These are phyloP conservation scores for Allolobophora icterica DNA, from an alignment of 2,888 invertebrate species.

Conservation along the genomic window DNA sequence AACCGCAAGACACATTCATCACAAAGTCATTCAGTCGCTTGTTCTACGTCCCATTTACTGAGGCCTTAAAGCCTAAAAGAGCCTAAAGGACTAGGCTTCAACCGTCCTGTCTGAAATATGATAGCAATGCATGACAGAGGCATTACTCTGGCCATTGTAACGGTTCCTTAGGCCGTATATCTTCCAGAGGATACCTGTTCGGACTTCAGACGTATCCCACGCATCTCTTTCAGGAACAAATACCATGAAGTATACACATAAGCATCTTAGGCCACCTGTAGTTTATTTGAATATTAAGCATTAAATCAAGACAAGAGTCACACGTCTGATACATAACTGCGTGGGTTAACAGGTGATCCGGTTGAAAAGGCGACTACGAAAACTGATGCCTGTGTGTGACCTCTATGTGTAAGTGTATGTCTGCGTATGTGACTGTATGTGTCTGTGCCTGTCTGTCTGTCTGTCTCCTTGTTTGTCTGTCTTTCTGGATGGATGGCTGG, in stretches of 20 bases:
- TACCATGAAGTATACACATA: neutral
- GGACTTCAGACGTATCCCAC: neutral
- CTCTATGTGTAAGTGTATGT: neutral
- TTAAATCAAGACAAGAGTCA: too few species aligned
- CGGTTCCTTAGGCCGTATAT: neutral
- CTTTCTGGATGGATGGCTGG: too few species aligned
- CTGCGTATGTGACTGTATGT: neutral
- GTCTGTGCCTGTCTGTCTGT: too few species aligned
- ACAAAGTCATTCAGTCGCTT: neutral
- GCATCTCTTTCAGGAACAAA: neutral
- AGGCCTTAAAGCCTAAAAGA: neutral
- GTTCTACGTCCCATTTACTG: neutral
- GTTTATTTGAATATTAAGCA: too few species aligned
- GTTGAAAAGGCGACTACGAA: neutral
- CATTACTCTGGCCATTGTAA: neutral
- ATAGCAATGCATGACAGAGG: neutral
- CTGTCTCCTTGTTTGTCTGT: too few species aligned
- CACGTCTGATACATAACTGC: too few species aligned
- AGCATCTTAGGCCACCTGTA: neutral
- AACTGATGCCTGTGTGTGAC: neutral
- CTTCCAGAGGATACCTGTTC: neutral
- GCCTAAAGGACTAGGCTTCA: slow-evolving; percentile 6
- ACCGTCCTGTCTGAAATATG: neutral
- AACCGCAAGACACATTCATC: neutral
- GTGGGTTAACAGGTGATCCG: neutral